These are phyloP conservation scores for Pyxicephalus adspersus DNA, from an alignment of 2,113 vertebrate genomes.

Conservation along the genomic window DNA sequence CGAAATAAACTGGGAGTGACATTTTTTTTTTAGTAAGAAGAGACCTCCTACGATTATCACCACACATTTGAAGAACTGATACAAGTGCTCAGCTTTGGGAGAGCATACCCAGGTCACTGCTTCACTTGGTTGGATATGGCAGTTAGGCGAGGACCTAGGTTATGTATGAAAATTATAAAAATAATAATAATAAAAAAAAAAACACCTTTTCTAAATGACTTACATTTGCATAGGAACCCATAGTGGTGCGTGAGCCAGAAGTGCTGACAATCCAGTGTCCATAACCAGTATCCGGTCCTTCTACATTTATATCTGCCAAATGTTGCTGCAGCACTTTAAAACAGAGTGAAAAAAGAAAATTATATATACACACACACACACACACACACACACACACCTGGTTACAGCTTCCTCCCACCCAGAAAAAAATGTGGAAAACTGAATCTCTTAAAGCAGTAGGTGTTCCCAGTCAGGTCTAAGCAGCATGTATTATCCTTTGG, in stretches of 20 bases:
- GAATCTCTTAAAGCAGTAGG: not conserved
- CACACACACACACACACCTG: too few relatives aligned
- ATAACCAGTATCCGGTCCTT: constrained; percentile 93
- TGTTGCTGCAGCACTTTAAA: constrained; percentile 90
- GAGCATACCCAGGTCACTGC: not conserved
- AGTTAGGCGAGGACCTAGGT: not conserved
- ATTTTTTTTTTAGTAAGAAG: too few relatives aligned
- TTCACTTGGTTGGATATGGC: not conserved
- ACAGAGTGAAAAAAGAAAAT: not conserved
- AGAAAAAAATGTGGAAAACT: not conserved
- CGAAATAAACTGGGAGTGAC: too few relatives aligned
- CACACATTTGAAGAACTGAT: too few relatives aligned
- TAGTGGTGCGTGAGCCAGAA: constrained; percentile 87
- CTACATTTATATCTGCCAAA: constrained; percentile 96
- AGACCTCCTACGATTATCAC: too few relatives aligned
- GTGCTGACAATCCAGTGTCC: constrained; percentile 98
- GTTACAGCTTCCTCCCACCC: too few relatives aligned
- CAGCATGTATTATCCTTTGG: too few relatives aligned
- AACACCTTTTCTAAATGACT: constrained; percentile 65
- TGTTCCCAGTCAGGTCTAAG: too few relatives aligned
- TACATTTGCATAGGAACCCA: constrained; percentile 87
- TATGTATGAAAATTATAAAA: not conserved
- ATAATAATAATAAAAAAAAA: too few relatives aligned
- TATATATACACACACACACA: not conserved
- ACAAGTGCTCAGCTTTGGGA: too few relatives aligned